Evolutionary conservation across 1,140 invertebrate genomes (phyloP).

Genomic region (Bombus superbus): DNA sequence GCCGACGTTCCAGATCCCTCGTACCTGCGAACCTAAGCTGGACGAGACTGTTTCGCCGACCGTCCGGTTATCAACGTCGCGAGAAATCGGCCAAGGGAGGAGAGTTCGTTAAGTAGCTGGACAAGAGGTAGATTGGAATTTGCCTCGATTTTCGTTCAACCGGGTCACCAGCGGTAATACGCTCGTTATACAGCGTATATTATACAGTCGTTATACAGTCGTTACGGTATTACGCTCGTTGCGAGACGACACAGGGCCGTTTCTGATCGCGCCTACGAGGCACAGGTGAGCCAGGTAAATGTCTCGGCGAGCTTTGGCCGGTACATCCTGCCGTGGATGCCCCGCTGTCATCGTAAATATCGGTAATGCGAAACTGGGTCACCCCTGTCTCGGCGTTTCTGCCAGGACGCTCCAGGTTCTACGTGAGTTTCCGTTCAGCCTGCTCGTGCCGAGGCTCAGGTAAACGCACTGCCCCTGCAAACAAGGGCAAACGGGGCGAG

Average conservation of each 20-base stretch:
- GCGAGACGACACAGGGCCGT: too few species aligned
- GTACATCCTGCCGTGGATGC: conserved; percentile 5
- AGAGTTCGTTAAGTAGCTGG: too few species aligned
- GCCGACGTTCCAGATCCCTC: neutral
- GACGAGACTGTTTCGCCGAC: conserved; percentile 18
- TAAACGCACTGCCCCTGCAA: neutral
- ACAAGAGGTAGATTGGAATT: neutral
- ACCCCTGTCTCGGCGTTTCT: conserved; percentile 40
- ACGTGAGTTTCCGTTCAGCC: conserved; percentile 14
- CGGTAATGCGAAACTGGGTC: conserved; percentile 68
- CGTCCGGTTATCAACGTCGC: neutral
- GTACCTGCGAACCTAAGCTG: conserved; percentile 33
- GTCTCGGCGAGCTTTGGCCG: neutral
- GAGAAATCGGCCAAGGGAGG: neutral
- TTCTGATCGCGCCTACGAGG: conserved; percentile 4
- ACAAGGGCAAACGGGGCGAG: neutral
- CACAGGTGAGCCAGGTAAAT: conserved; percentile 36
- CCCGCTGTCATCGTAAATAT: conserved; percentile 58
- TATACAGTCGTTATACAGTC: too few species aligned
- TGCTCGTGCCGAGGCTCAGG: neutral
- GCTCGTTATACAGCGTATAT: too few species aligned
- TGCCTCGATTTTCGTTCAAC: neutral
- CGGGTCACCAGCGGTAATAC: too few species aligned
- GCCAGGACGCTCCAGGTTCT: neutral
- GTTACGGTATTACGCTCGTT: too few species aligned